phyloP scores from a whole-genome alignment of 2,797 vertebrate species.

The Microctenopoma lineatum region DNA sequence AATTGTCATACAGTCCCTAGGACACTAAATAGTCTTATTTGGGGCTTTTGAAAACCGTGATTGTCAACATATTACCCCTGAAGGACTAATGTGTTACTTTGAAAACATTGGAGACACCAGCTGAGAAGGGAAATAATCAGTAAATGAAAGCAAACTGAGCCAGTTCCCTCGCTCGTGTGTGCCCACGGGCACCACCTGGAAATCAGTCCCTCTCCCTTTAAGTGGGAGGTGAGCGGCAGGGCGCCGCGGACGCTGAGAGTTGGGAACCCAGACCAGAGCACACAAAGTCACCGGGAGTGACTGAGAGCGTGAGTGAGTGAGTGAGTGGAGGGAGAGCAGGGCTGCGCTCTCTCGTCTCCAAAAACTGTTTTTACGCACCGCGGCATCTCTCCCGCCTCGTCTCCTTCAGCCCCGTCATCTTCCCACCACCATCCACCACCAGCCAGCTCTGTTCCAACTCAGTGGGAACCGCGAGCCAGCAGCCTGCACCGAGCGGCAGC shows the following conservation, averaged over 20 bases:
- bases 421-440: background rate
- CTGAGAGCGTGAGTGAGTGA: slow-evolving; percentile 44
- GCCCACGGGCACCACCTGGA: slow-evolving; percentile 56
- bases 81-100: background rate
- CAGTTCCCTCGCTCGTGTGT: background rate
- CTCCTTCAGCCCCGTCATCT: slow-evolving; percentile 2
- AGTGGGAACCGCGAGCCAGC: slow-evolving; percentile 20
- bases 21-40: background rate
- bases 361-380: slow-evolving; percentile 49
- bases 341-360: slow-evolving; percentile 52
- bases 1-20: background rate
- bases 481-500: slow-evolving; percentile 13
- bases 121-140: too few relatives aligned
- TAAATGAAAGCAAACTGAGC: background rate
- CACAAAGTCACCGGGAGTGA: slow-evolving; percentile 74
- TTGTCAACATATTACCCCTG: background rate
- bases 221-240: slow-evolving; percentile 84
- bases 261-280: slow-evolving; percentile 63
- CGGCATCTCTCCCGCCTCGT: slow-evolving; percentile 13
- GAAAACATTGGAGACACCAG: too few relatives aligned
- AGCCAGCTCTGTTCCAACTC: background rate
- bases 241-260: slow-evolving; percentile 67
- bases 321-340: slow-evolving; percentile 58
- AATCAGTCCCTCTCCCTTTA: slow-evolving; percentile 84
- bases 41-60: background rate